These are phyloP conservation scores for Callospermophilus lateralis DNA, from an alignment of 2,113 vertebrate genomes.

Conservation along the genomic window DNA sequence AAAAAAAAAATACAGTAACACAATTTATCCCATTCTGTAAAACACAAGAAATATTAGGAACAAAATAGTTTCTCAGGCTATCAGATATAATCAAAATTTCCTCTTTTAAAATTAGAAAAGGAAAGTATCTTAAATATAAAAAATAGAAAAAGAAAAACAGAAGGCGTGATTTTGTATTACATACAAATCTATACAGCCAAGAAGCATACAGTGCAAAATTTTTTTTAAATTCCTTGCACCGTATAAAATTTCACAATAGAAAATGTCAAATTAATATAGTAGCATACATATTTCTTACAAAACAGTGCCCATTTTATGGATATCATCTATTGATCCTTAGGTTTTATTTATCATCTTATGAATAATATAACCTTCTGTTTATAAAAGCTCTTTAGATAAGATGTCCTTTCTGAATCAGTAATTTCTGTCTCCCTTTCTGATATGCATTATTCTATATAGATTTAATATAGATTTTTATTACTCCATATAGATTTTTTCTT, in stretches of 20 bases:
- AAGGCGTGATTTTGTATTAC: not conserved
- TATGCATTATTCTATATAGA: not conserved
- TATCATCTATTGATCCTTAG: slow-evolving; percentile 14
- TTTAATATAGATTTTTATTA: not conserved
- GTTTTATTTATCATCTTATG: not conserved
- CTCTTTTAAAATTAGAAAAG: slow-evolving; percentile 22
- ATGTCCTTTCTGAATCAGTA: slow-evolving; percentile 38
- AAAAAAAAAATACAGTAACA: not conserved
- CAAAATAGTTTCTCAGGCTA: not conserved
- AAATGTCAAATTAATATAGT: not conserved
- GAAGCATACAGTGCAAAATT: not conserved
- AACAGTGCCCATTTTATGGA: not conserved
- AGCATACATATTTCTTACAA: slow-evolving; percentile 28
- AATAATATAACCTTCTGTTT: slow-evolving; percentile 29
- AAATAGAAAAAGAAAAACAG: not conserved
- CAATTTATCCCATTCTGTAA: slow-evolving; percentile 26
- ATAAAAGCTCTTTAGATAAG: slow-evolving; percentile 24
- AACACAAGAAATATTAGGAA: not conserved
- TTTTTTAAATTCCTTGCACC: not conserved
- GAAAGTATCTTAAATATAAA: slow-evolving; percentile 19
- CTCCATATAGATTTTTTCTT: not conserved
- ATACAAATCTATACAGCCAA: not conserved
- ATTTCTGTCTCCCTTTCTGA: slow-evolving; percentile 20
- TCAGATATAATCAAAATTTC: not conserved
- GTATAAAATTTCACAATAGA: slow-evolving; percentile 28